These are phyloP conservation scores for Diorhabda elongata DNA, from an alignment of 1,140 invertebrate species.

Conservation along the genomic window DNA sequence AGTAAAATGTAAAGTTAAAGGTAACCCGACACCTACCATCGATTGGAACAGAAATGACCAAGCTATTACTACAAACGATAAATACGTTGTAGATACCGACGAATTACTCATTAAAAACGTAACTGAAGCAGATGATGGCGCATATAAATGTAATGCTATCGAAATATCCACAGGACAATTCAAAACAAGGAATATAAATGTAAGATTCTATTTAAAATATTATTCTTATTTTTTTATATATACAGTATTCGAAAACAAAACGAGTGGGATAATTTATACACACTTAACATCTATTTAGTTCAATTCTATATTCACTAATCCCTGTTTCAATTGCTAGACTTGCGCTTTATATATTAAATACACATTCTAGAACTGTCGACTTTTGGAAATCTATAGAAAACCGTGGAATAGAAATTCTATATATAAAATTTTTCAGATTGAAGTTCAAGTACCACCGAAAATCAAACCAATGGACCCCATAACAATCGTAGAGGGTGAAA, in stretches of 20 bases:
- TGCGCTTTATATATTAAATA: too few relatives aligned
- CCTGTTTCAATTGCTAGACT: too few relatives aligned
- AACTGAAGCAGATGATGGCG: slow-evolving; percentile 74
- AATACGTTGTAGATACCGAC: slow-evolving; percentile 70
- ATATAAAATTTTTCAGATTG: slow-evolving; percentile 34
- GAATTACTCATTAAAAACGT: slow-evolving; percentile 76
- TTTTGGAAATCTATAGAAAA: too few relatives aligned
- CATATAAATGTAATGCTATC: slow-evolving; percentile 78
- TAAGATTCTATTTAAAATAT: slow-evolving; percentile 41
- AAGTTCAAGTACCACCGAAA: slow-evolving; percentile 74
- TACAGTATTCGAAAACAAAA: background rate
- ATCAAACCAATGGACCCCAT: slow-evolving; percentile 58
- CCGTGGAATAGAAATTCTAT: too few relatives aligned
- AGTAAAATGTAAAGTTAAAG: slow-evolving; percentile 78
- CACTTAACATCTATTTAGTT: too few relatives aligned
- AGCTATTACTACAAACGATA: slow-evolving; percentile 53
- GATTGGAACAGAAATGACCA: slow-evolving; percentile 80
- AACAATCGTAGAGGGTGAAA: slow-evolving; percentile 74
- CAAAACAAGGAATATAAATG: slow-evolving; percentile 71
- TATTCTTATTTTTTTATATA: background rate
- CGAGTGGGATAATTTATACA: background rate
- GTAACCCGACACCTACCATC: slow-evolving; percentile 76
- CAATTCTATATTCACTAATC: too few relatives aligned
- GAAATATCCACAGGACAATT: slow-evolving; percentile 76
- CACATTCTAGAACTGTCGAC: too few relatives aligned